Conservation (phyloP, 1,140 invertebrate genomes). For the Theocolax elegans region DNA sequence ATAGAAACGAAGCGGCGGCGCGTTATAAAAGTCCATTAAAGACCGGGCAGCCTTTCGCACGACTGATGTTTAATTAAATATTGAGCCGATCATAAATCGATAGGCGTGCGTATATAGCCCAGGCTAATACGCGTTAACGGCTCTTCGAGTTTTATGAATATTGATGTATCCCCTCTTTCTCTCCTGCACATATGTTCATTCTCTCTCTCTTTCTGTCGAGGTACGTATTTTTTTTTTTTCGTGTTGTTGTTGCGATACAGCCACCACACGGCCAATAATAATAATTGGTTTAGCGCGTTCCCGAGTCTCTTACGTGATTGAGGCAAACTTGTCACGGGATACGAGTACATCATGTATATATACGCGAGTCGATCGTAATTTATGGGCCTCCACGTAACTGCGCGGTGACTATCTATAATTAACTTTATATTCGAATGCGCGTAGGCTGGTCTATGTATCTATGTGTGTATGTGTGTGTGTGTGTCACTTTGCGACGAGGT, state of each 20-base stretch:
- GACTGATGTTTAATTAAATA: constrained; percentile 37
- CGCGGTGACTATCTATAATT: constrained; percentile 22
- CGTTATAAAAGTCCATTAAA: constrained; percentile 31
- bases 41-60: background rate
- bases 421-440: constrained; percentile 2
- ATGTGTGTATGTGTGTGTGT: background rate
- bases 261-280: constrained; percentile 41
- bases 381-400: constrained; percentile 3
- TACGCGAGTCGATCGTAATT: constrained; percentile 12
- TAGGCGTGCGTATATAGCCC: background rate
- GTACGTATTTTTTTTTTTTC: constrained; percentile 42
- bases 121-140: constrained; percentile 22
- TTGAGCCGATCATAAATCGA: constrained; percentile 28
- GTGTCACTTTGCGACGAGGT: background rate
- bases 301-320: constrained; percentile 43
- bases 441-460: background rate
- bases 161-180: constrained; percentile 36
- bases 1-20: background rate
- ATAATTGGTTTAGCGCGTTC: constrained; percentile 46
- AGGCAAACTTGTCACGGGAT: constrained; percentile 49
- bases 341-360: constrained; percentile 30
- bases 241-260: constrained; percentile 42
- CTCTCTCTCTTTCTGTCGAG: constrained; percentile 45
- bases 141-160: constrained; percentile 42
- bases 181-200: background rate